Conservation (phyloP, 2,797 vertebrate genomes). For the Bradypus variegatus region DNA sequence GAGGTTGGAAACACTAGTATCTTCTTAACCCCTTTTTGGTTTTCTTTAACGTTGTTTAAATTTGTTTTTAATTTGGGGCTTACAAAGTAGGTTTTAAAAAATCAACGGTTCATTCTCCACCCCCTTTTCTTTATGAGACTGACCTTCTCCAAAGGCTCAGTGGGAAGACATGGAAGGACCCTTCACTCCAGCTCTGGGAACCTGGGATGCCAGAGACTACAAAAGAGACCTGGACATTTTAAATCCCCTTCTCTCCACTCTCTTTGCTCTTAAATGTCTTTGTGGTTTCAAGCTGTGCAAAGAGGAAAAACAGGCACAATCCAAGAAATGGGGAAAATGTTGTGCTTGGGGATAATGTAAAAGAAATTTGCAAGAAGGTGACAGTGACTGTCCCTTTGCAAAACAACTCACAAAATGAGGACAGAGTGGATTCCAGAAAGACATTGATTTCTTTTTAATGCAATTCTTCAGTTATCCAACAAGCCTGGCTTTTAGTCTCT, state of each 20-base stretch:
- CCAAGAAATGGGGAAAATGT: background rate
- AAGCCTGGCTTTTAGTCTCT: constrained; percentile 31
- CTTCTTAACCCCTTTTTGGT: background rate
- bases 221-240: background rate
- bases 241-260: background rate
- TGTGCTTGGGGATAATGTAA: background rate
- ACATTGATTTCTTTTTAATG: constrained; percentile 55
- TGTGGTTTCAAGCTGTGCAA: background rate
- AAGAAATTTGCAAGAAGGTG: background rate
- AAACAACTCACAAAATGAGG: constrained; percentile 38
- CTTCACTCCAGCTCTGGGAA: background rate
- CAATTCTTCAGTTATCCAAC: constrained; percentile 62
- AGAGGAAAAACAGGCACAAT: background rate
- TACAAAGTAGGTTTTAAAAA: background rate
- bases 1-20: fast-evolving
- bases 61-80: background rate
- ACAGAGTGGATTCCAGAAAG: constrained; percentile 52
- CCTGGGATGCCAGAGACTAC: background rate
- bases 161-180: background rate
- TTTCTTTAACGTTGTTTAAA: background rate
- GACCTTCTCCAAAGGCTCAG: constrained; percentile 10
- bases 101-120: background rate
- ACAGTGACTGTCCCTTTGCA: constrained; percentile 13
- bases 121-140: background rate
- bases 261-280: background rate